Percentiles rank a stretch among this genome's conserved stretches.
Conservation (phyloP, 2,888 invertebrate genomes). For the Branchipolynoe longqiensis region DNA sequence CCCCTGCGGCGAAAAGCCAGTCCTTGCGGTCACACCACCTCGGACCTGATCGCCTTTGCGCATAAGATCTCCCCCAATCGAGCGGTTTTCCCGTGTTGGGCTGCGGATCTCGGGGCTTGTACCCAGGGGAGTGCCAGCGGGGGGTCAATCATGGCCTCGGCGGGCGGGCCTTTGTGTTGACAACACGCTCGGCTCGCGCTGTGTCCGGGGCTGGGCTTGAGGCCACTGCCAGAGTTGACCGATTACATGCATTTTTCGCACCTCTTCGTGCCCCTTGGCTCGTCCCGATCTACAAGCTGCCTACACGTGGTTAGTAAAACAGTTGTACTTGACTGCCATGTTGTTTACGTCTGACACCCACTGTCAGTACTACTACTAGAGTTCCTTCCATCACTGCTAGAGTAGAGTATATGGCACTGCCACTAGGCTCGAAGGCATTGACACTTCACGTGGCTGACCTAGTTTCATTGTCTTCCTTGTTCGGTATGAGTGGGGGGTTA, state of each 20-base stretch:
- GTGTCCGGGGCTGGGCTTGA: conserved; percentile 16
- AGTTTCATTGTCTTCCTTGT: neutral
- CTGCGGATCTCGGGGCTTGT: neutral
- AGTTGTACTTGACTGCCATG: conserved; percentile 43
- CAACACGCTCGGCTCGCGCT: conserved; percentile 48
- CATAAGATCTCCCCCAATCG: conserved; percentile 1
- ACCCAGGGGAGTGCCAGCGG: conserved; percentile 47
- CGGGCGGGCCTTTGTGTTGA: conserved; percentile 55
- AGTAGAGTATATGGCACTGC: too few relatives aligned
- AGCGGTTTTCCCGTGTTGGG: neutral
- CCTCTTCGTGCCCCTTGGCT: conserved; percentile 17
- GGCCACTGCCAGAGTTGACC: conserved; percentile 17
- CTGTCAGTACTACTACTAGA: neutral
- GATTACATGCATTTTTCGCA: conserved; percentile 41
- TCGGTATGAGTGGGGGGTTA: too few relatives aligned
- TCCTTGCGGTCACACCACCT: conserved; percentile 25
- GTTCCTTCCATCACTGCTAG: too few relatives aligned
- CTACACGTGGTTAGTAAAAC: conserved; percentile 39
- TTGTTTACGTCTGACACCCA: conserved; percentile 34
- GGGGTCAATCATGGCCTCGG: conserved; percentile 55
- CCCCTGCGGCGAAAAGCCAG: neutral
- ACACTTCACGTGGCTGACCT: conserved; percentile 36
- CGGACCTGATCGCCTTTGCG: neutral
- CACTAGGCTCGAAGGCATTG: neutral
- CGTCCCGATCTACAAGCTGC: neutral